Evolutionary conservation across 1,140 invertebrate genomes (phyloP).

Genomic region (Drosophila teissieri): DNA sequence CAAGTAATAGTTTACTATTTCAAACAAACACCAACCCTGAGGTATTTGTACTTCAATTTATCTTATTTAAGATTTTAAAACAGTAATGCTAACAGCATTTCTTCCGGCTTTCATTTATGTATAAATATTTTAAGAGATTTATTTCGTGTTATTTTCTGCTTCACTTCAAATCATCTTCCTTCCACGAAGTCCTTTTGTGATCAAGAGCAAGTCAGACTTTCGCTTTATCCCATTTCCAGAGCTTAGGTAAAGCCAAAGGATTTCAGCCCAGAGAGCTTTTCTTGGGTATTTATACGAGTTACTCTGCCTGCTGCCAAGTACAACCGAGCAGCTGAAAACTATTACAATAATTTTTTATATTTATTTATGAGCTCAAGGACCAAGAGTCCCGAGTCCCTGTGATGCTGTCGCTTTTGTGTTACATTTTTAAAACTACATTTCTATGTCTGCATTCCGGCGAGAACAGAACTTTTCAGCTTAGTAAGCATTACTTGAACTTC

Average conservation of each 20-base stretch:
- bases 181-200: conserved; percentile 7
- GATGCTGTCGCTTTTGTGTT: conserved; percentile 20
- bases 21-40: too few species aligned
- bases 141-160: not conserved
- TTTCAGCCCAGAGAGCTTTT: conserved; percentile 36
- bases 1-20: too few species aligned
- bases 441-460: not conserved
- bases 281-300: conserved; percentile 31
- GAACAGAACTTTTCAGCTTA: conserved; percentile 11
- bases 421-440: conserved; percentile 15
- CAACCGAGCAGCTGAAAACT: conserved; percentile 43
- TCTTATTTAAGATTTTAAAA: too few species aligned
- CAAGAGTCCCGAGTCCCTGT: not conserved
- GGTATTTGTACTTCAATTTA: too few species aligned
- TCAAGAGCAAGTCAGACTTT: conserved; percentile 15
- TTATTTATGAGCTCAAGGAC: conserved; percentile 59
- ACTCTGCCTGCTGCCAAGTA: conserved; percentile 46
- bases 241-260: conserved; percentile 57
- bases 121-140: not conserved
- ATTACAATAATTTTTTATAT: conserved; percentile 44
- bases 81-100: not conserved
- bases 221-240: conserved; percentile 49
- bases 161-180: conserved; percentile 1
- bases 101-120: not conserved
- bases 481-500: conserved; percentile 20